Base-by-base conservation (phyloP, 2,113 vertebrate genomes). In the Amia ocellicauda region DNA sequence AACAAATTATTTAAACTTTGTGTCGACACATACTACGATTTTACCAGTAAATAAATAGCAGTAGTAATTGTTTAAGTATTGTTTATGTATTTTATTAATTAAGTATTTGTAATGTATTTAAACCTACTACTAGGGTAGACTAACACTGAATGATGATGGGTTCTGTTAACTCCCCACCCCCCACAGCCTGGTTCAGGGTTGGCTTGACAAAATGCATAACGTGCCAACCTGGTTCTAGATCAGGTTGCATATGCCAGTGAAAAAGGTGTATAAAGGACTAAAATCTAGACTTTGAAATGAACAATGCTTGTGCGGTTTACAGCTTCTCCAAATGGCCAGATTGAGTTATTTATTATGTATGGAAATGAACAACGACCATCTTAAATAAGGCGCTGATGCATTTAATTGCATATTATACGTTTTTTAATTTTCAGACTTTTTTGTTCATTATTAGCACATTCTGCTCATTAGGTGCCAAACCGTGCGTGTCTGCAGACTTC, bases 381-480 rank as follows among this genome's bases (percentile, higher is more conserved):
- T 75, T 67, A 71, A 67, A 63, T 63, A 63, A 58, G 58, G 58
- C 62, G 58, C 26, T 70, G 69, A 75, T 55, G 58, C 66, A 42
- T 60, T 66, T 71, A 75, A 75, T 71, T 75, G 73, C 63, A 64
- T 71, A 70, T 71, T 71, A 69, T 69, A 60, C 60, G 51, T 60
- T 68, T 71, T 67, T 70, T 63, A 69, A 71, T 71, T 47, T 52
- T 56, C 66, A 29, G 20, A 58, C 64, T 68, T 64, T 74, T 55
- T 68, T 47, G 47, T 60, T 68, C 72, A 66, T 74, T 71, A 74
- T 64, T 62, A 55, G 62, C 40, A 45, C 55, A 68, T 62, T 56
- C 64, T 60, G 60, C 60, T 71, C 73, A 61, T 75, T 75, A 71
- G 63, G 64, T 52, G 26, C 49, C n/a, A 69, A 56, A 59, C 66